Evolutionary conservation across 2,888 invertebrate species (phyloP), one percentile per base, ranked within the genome.

Genomic region (Calliopum simillimum): DNA sequence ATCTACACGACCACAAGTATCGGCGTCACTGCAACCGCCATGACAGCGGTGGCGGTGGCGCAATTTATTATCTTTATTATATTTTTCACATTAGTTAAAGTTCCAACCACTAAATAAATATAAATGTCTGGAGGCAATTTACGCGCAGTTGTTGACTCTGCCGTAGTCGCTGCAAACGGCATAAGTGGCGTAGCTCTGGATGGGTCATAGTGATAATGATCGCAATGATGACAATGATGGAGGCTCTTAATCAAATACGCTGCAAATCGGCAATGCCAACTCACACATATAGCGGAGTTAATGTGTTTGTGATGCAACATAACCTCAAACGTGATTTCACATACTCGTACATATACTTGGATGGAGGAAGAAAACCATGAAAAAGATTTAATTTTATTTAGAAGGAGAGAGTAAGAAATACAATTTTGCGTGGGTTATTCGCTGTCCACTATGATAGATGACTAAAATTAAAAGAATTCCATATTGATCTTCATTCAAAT

Each of bases 191-290:
- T 55, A 62, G n/a, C 53, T 56, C 13, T n/a, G 43, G 58, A 49
- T 23, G 16, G 14, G 23, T 25, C n/a, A 44, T n/a, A 41, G 19
- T 12, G 43, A 25, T 8, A 4, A 55, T 23, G 51, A 59, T 69
- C 61, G 13, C 33, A 65, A 72, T 78, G 75, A 76, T 77, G 81
- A n/a, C n/a, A n/a, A n/a, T n/a, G n/a, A n/a, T n/a, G n/a, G n/a
- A 78, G 80, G 76, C 69, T 79, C 78, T 79, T 80, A 81, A 81
- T 82, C 78, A 80, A 79, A 46, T 66, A 6, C 49, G 14, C 49
- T 49, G 49, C 49, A 14, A 49, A 49, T 14, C 49, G 4, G 49
- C 49, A 16, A 49, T 6, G 13, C n/a, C 13, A 49, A 49, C 49
- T n/a, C 59, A 16, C 16, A 43, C 16, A 59, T 33, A 25, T 14